Conservation (phyloP, 2,888 invertebrate genomes). For the Schizaphis graminum region DNA sequence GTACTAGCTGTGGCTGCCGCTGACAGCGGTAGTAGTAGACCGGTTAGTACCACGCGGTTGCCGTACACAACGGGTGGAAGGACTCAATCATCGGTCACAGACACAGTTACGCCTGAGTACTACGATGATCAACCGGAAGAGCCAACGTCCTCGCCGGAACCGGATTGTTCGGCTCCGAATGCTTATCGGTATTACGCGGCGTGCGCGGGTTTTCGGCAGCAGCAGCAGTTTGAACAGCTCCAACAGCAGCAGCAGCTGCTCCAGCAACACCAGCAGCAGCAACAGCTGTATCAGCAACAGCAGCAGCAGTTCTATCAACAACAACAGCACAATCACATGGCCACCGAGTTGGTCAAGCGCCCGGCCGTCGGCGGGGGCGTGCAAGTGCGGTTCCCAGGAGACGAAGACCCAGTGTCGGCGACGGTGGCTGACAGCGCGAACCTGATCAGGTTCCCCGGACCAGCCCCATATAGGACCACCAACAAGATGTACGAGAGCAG, state of each 20-base stretch:
- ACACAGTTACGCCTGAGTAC: conserved; percentile 15
- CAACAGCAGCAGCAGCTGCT: conserved; percentile 19
- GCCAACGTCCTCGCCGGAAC: neutral
- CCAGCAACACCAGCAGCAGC: neutral
- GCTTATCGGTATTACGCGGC: neutral
- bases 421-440: conserved; percentile 10
- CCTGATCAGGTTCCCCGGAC: conserved; percentile 39
- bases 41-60: neutral
- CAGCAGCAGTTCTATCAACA: neutral
- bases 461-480: conserved; percentile 51
- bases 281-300: conserved; percentile 7
- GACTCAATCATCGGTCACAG: neutral
- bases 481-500: conserved; percentile 64
- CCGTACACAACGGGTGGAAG: conserved; percentile 2
- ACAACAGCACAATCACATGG: conserved; percentile 20
- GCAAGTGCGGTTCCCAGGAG: conserved; percentile 47
- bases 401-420: neutral
- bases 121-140: conserved; percentile 54
- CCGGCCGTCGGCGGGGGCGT: neutral
- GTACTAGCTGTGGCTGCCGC: conserved; percentile 72
- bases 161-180: conserved; percentile 41
- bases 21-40: neutral
- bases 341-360: conserved; percentile 17
- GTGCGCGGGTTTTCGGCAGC: conserved; percentile 33
- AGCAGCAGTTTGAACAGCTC: neutral